These are phyloP conservation scores for Isoperla grammatica DNA, from an alignment of 2,888 invertebrate species.

Conservation along the genomic window DNA sequence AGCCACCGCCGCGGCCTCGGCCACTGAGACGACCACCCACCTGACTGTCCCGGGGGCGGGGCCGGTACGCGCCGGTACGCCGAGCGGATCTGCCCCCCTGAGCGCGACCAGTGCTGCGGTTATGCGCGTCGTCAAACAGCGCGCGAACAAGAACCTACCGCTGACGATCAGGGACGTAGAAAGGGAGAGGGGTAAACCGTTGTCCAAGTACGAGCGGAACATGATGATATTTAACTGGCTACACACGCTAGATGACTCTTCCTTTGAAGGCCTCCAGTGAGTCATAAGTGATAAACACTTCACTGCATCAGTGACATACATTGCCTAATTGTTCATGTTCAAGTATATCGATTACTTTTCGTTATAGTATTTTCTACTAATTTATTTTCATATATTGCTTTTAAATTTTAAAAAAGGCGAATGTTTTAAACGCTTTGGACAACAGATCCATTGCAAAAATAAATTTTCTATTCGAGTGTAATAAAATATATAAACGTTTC, in stretches of 20 bases:
- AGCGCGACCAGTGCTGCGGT: slow-evolving; percentile 42
- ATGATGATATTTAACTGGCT: slow-evolving; percentile 96
- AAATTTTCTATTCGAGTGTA: too few species aligned
- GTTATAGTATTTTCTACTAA: too few species aligned
- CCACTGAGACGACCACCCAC: slow-evolving; percentile 29
- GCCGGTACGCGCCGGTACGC: slow-evolving; percentile 34
- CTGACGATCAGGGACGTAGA: slow-evolving; percentile 75
- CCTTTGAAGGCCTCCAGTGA: slow-evolving; percentile 43
- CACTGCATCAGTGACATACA: too few species aligned
- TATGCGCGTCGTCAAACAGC: slow-evolving; percentile 44
- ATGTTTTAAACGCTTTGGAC: too few species aligned
- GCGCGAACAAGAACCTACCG: slow-evolving; percentile 48
- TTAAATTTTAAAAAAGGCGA: too few species aligned
- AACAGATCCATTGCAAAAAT: too few species aligned
- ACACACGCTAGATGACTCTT: slow-evolving; percentile 74
- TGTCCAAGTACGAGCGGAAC: slow-evolving; percentile 87
- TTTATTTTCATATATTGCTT: too few species aligned
- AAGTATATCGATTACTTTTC: too few species aligned
- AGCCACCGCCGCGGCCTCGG: slow-evolving; percentile 45
- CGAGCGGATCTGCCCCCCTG: slow-evolving; percentile 39
- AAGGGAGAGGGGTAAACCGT: slow-evolving; percentile 72
- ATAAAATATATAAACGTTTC: too few species aligned
- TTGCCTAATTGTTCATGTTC: too few species aligned
- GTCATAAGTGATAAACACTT: too few species aligned
- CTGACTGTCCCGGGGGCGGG: slow-evolving; percentile 27